A percentile compares a stretch with the other conserved stretches of the same genome.
phyloP scores from a whole-genome alignment of 2,797 vertebrate genomes.

The Danio albolineatus region DNA sequence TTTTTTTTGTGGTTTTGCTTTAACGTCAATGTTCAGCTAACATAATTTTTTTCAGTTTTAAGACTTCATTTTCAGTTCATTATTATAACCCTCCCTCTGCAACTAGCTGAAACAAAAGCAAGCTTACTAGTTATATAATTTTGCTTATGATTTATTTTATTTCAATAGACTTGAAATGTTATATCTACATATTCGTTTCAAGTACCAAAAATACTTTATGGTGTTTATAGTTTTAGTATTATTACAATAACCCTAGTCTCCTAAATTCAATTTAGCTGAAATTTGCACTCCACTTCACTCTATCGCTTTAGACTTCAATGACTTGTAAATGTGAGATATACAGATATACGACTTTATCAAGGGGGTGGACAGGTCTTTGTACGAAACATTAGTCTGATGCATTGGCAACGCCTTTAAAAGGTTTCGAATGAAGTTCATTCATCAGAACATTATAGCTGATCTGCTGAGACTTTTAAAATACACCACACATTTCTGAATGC shows the following conservation, averaged over 20 bases:
- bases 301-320: neutral
- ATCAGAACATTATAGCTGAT: slow-evolving; percentile 31
- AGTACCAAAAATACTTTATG: no score
- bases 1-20: no score
- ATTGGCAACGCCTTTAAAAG: slow-evolving; percentile 16
- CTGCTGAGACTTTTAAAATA: neutral
- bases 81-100: no score
- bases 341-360: slow-evolving; percentile 32
- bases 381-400: slow-evolving; percentile 30
- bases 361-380: neutral
- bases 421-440: slow-evolving; percentile 22
- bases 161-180: no score
- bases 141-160: no score
- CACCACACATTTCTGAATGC: neutral
- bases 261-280: neutral
- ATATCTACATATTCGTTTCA: no score
- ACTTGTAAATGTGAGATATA: slow-evolving; percentile 14
- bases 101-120: no score
- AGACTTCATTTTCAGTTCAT: no score
- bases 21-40: no score
- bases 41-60: no score
- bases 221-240: no score
- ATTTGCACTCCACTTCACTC: neutral
- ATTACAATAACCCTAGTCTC: neutral
- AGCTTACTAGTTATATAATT: no score